Evolutionary conservation across 2,888 invertebrate species (phyloP).

Genomic region (Capitulum mitella): DNA sequence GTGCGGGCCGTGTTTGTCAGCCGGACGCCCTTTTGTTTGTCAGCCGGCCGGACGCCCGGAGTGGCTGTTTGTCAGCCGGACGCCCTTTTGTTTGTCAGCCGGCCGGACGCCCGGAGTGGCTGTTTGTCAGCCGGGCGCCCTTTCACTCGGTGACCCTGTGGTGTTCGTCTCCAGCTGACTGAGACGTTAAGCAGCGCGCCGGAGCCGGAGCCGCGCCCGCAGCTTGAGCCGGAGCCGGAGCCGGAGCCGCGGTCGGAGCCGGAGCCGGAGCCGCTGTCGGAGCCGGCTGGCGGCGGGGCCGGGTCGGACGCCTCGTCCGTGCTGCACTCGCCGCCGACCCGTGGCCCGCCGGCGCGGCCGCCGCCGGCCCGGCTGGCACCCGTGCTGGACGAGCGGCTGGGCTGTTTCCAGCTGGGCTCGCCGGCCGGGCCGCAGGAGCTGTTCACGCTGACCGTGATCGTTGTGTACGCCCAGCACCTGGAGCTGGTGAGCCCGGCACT

Average conservation of each 20-base stretch:
- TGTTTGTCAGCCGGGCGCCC: too few species aligned
- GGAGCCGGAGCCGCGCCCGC: not conserved
- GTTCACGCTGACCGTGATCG: constrained; percentile 6
- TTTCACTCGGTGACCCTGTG: too few species aligned
- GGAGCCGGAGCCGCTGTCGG: too few species aligned
- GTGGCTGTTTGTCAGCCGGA: too few species aligned
- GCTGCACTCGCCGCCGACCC: constrained; percentile 6
- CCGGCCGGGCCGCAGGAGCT: not conserved
- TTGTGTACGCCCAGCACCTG: constrained; percentile 6
- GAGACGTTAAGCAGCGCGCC: not conserved
- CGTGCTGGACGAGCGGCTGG: not conserved
- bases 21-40: too few species aligned
- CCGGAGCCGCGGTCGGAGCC: too few species aligned
- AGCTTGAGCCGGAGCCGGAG: too few species aligned
- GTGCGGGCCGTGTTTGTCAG: too few species aligned
- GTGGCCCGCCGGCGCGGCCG: not conserved
- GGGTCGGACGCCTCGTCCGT: not conserved
- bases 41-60: too few species aligned
- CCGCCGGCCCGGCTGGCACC: not conserved
- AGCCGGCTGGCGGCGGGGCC: not conserved
- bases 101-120: too few species aligned
- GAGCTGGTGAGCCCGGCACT: not conserved
- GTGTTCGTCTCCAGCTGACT: not conserved
- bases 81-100: too few species aligned
- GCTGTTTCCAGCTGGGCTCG: constrained; percentile 12